Evolutionary conservation across 2,888 invertebrate genomes (phyloP), one percentile per base, ranked within the genome.

Genomic region (Conchocele bisecta): DNA sequence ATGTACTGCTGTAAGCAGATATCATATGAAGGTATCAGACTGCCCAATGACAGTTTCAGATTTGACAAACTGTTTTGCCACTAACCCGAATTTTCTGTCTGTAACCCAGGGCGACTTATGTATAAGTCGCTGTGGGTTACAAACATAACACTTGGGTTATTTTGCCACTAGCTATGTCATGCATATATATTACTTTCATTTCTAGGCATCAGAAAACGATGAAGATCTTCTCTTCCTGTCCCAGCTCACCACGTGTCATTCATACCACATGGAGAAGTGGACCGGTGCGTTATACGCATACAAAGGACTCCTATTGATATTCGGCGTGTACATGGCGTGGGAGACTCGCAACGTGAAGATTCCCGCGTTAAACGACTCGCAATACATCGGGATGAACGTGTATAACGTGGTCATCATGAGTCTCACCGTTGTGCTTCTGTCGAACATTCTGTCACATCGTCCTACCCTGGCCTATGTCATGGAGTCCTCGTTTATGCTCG

Each of bases 251-350:
- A 94, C 96, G 31, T 98, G 97, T 91, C 94, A 95, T 84, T 97
- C 97, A 0, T 94, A 95, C 82, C 95, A 97, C 91, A 96, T 96
- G 13, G 94, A 95, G 41, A 96, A 96, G 51, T 98, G 97, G 97
- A 93, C 97, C n/a, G 95, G 96, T 53, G 95, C 95, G 0, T 93
- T 97, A 13, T 97, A 97, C 91, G 95, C 95, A 9, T 97, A 97
- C 93, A 97, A 97, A 91, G 96, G 96, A 1, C 93, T 97, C 0
- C 93, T 97, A 20, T 93, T 97, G 17, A 93, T 97, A 31, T 96
- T 97, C 71, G 97, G 97, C 0, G 95, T 97, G 3, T 97, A 97
- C 92, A 97, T 97, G 97, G 97, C 97, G 0, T 97, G 97, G 97
- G 97, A 97, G 92, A 98, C 97, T 11, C 73, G 90, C 1, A 83